Conservation (phyloP, 2,797 vertebrate species). For the Gorsachius magnificus region DNA sequence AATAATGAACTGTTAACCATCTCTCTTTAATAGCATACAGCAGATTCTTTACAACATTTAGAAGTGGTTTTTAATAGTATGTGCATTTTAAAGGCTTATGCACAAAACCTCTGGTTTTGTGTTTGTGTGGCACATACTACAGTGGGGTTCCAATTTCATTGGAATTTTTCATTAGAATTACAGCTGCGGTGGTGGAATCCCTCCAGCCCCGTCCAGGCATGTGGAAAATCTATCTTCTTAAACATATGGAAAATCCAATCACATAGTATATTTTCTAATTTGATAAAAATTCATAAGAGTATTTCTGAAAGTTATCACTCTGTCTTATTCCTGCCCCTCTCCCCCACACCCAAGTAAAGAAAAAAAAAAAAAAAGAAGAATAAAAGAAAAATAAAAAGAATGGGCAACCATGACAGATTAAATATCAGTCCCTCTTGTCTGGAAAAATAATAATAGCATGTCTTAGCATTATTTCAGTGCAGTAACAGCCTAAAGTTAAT, state of each 20-base stretch:
- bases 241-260: background rate
- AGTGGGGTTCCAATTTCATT: background rate
- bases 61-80: background rate
- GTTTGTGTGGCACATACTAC: background rate
- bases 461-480: background rate
- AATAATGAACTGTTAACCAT: background rate
- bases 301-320: background rate
- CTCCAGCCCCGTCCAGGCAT: background rate
- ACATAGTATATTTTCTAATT: background rate
- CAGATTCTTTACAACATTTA: background rate
- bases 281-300: background rate
- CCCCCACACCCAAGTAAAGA: rapidly evolving
- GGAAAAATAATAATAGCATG: background rate
- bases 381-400: background rate
- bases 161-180: background rate
- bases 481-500: background rate
- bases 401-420: background rate
- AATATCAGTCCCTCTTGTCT: background rate
- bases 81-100: background rate
- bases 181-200: background rate
- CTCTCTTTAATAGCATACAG: background rate
- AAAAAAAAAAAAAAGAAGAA: rapidly evolving
- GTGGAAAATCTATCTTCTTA: background rate
- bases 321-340: background rate
- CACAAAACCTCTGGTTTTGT: background rate